Evolutionary conservation across 2,113 vertebrate genomes (phyloP), one percentile per base, ranked within the genome.

Genomic region (Peromyscus maniculatus): DNA sequence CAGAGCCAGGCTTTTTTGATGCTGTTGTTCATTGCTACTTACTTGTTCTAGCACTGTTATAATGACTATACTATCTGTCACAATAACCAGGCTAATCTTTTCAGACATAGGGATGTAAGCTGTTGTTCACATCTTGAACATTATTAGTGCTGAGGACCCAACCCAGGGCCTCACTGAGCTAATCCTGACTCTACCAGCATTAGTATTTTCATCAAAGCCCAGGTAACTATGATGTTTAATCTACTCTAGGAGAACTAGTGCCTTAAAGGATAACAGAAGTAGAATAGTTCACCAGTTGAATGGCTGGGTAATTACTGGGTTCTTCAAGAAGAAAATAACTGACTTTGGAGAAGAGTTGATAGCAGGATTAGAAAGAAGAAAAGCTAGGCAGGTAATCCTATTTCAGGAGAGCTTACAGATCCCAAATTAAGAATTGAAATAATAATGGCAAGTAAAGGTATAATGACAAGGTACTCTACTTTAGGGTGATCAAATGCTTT

Each of bases 401-500:
- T 77, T 94, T 96, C 26, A 93, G 36, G 36, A 83, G 55, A 91
- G n/a, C 7, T 49, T 92, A 67, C 6, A 67, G 49, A 91, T 4
- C 64, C 36, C 43, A 80, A 91, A 91, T 86, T 91, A 97, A 84
- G 26, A 84, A 66, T 82, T 96, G 59, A 91, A 93, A 89, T 88
- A 86, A 94, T 84, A 91, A 86, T 59, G 28, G 72, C 26, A 87
- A 72, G 12, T 82, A 91, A 95, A 96, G 36, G 12, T 69, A 0
- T 83, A 91, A 93, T 92, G 49, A 95, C 0, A 94, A 79, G 52
- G 31, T 43, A 89, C 15, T 89, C 93, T 66, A 93, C 15, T 89
- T 94, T 66, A 93, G 46, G 71, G 31, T 94, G 55, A 89, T 31
- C 77, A 96, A 96, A 98, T 87, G 83, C 64, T 93, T 91, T 93